Percentiles rank a stretch among this genome's conserved stretches.
These are phyloP conservation scores for Escarpia spicata DNA, from an alignment of 2,888 invertebrate species.

Conservation along the genomic window DNA sequence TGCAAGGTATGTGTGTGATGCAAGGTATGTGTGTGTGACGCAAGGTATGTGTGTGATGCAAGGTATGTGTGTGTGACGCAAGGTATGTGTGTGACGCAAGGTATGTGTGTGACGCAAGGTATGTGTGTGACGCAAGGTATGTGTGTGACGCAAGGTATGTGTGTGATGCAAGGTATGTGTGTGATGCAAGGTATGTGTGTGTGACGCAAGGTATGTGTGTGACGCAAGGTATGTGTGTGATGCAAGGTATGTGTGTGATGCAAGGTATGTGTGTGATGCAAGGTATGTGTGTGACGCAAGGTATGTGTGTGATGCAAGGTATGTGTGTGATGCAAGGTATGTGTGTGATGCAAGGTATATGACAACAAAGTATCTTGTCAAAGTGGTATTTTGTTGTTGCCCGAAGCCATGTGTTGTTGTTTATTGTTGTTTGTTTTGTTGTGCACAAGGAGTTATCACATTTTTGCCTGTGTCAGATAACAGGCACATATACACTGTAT, in stretches of 20 bases:
- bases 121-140: not conserved
- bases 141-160: not conserved
- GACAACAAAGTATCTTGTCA: slow-evolving; percentile 16
- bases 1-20: not conserved
- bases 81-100: not conserved
- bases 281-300: not conserved
- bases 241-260: not conserved
- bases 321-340: not conserved
- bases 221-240: not conserved
- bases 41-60: not conserved
- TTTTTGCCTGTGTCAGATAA: not conserved
- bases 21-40: not conserved
- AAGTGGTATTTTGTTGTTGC: slow-evolving; percentile 13
- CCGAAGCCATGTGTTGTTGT: not conserved
- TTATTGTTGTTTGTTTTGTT: not conserved
- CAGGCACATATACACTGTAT: not conserved
- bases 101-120: not conserved
- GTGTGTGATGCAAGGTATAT: not conserved
- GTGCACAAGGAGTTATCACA: not conserved
- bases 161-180: not conserved
- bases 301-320: not conserved
- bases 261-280: not conserved
- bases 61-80: not conserved
- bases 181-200: not conserved
- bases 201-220: not conserved